A percentile compares a stretch with the other conserved stretches of the same genome.
Evolutionary conservation across 2,888 invertebrate species (phyloP).

Genomic region (Mayetiola destructor): DNA sequence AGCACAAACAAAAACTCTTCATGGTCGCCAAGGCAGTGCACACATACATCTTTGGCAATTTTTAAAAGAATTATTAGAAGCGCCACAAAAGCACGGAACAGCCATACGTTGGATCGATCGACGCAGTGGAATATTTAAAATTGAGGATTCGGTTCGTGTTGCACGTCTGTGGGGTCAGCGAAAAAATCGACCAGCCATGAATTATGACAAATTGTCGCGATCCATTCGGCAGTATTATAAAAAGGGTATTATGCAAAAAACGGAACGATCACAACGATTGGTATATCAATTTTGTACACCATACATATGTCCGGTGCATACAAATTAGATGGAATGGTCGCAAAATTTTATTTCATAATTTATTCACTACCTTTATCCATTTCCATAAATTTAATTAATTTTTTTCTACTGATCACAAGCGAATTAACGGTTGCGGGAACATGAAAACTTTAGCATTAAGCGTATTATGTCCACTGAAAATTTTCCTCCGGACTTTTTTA

Average conservation of each 20-base stretch:
- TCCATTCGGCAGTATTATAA: constrained; percentile 98
- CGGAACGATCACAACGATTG: constrained; percentile 90
- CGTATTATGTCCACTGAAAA: too few relatives aligned
- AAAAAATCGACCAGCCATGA: constrained; percentile 98
- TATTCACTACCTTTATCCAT: too few relatives aligned
- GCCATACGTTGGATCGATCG: constrained; percentile 97
- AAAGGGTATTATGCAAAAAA: constrained; percentile 99
- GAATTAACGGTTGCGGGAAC: too few relatives aligned
- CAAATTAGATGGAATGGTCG: constrained; percentile 15
- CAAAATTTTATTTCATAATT: constrained; percentile 11
- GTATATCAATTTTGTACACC: constrained; percentile 98
- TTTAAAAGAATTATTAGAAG: constrained; percentile 81
- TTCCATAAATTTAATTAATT: too few relatives aligned
- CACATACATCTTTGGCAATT: constrained; percentile 99
- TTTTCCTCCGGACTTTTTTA: too few relatives aligned
- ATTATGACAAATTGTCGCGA: constrained; percentile 96
- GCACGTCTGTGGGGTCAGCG: constrained; percentile 96
- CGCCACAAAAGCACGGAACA: constrained; percentile 76
- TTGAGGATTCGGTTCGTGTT: constrained; percentile 94
- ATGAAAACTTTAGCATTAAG: too few relatives aligned
- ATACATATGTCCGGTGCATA: constrained; percentile 49
- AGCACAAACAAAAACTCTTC: constrained; percentile 24
- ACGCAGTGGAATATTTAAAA: constrained; percentile 91
- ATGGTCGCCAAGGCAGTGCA: constrained; percentile 47
- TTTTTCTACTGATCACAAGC: too few relatives aligned